phyloP scores from a whole-genome alignment of 2,113 vertebrate genomes.

The Benitochromis conjunctus region DNA sequence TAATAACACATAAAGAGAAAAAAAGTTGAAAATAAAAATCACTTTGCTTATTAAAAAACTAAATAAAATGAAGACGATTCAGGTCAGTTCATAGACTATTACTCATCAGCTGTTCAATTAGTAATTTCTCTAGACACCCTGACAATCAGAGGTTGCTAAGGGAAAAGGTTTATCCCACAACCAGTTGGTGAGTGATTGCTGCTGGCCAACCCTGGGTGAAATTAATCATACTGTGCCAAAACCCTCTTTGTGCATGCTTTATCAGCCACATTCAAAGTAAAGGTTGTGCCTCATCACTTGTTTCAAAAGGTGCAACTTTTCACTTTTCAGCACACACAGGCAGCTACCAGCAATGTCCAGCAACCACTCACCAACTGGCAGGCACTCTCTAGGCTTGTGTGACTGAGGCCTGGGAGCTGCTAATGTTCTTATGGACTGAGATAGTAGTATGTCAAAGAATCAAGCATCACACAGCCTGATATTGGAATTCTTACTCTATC shows the following conservation, averaged over 20 bases:
- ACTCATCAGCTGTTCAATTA: background rate
- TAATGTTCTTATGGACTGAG: background rate
- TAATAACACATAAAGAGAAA: background rate
- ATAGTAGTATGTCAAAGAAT: background rate
- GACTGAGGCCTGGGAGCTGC: background rate
- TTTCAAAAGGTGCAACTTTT: background rate
- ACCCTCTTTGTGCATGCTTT: background rate
- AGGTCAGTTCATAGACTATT: background rate
- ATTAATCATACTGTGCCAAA: background rate
- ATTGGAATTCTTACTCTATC: background rate
- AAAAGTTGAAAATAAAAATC: background rate
- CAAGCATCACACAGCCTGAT: background rate
- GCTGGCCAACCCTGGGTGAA: background rate
- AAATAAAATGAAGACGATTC: background rate
- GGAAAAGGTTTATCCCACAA: background rate
- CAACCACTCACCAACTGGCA: background rate
- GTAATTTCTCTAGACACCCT: background rate
- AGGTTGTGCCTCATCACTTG: background rate
- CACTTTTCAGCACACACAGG: background rate
- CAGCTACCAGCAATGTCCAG: background rate
- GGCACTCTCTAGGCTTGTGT: background rate
- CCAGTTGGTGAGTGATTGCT: background rate
- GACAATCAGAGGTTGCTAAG: background rate
- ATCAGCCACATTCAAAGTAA: background rate
- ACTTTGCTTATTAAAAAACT: background rate